phyloP scores from a whole-genome alignment of 2,113 vertebrate genomes.

The Cnemophilus loriae region DNA sequence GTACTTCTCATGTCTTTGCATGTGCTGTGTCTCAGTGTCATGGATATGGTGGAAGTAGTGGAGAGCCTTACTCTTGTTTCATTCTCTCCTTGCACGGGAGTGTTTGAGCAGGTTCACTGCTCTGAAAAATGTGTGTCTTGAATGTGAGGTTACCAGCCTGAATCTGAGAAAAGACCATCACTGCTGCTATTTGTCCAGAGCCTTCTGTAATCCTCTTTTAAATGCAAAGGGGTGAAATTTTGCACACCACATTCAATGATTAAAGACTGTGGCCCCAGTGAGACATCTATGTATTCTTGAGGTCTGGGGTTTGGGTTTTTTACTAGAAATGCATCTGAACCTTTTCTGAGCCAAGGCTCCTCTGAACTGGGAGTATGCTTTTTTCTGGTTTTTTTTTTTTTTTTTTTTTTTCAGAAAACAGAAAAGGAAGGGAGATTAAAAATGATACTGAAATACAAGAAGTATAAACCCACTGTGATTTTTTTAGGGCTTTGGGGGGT shows the following conservation, averaged over 20 bases:
- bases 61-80: not conserved
- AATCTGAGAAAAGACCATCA: not conserved
- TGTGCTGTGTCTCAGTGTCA: conserved; percentile 33
- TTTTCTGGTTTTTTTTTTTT: not conserved
- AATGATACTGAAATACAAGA: not conserved
- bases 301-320: not conserved
- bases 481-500: not conserved
- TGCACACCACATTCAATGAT: not conserved
- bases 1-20: conserved; percentile 36
- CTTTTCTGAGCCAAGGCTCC: not conserved
- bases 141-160: not conserved
- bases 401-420: not conserved
- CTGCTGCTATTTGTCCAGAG: not conserved
- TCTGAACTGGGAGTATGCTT: not conserved
- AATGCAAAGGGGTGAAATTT: not conserved
- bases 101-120: not conserved
- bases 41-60: not conserved
- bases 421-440: not conserved
- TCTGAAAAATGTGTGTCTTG: not conserved
- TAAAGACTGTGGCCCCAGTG: not conserved
- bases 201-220: not conserved
- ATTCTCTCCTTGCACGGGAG: not conserved
- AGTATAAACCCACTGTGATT: not conserved
- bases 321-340: not conserved
- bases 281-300: not conserved